phyloP scores from a whole-genome alignment of 1,140 invertebrate genomes.

The Scaptodrosophila lebanonensis region DNA sequence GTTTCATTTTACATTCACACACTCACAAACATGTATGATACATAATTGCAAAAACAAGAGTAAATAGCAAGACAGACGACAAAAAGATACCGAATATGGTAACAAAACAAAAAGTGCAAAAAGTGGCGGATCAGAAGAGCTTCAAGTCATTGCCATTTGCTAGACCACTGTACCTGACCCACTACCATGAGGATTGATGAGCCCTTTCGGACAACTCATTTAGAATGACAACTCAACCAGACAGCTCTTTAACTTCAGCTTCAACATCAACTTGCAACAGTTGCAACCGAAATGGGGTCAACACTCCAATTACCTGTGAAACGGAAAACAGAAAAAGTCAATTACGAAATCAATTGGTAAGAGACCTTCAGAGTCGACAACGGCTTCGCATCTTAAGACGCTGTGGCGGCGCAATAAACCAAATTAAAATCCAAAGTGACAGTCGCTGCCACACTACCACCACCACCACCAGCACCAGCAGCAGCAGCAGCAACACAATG shows the following conservation, averaged over 20 bases:
- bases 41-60: constrained; percentile 5
- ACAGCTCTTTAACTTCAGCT: no score
- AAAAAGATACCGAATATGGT: constrained; percentile 14
- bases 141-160: constrained; percentile 9
- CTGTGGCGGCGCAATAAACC: constrained; percentile 53
- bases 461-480: constrained; percentile 12
- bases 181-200: no score
- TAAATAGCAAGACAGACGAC: constrained; percentile 16
- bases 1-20: constrained; percentile 62
- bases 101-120: constrained; percentile 26
- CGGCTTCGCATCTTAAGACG: constrained; percentile 36
- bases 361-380: no score
- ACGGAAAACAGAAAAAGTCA: constrained; percentile 25
- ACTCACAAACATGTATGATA: constrained; percentile 22
- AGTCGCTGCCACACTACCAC: constrained; percentile 33
- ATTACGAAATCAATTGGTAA: constrained; percentile 50
- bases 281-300: neutral
- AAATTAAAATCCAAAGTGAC: constrained; percentile 57
- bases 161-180: neutral
- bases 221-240: constrained; percentile 22
- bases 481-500: constrained; percentile 11
- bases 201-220: constrained; percentile 5
- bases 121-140: neutral
- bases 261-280: no score
- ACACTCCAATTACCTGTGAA: constrained; percentile 41